Base-by-base conservation (phyloP, 2,888 invertebrate genomes). In the Diaphora mendica region DNA sequence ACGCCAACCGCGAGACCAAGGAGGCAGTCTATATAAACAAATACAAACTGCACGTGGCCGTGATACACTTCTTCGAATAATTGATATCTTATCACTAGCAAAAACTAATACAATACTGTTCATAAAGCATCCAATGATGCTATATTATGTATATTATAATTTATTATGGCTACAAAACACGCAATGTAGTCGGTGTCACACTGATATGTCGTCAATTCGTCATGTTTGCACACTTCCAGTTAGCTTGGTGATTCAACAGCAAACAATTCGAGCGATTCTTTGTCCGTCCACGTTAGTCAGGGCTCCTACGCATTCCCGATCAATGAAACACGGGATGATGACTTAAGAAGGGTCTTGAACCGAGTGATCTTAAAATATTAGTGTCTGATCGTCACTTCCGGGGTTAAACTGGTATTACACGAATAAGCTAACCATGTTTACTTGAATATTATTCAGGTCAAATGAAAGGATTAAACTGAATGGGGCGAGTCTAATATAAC, bases 271-370 rank as follows among this genome's bases (percentile, higher is more conserved):
- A 80, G 79, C 84, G 82, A 76, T 84, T 82, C 83, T 82, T 86
- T 86, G 82, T 80, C 77, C 76, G 68, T 75, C 75, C 72, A 81
- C 74, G 77, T 89, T 89, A 88, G 87, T 89, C 89, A 87, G 89
- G 85, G 81, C 78, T 87, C 86, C 81, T 71, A 80, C 82, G 83
- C 89, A 91, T 91, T 90, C 91, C 86, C 82, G 77, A 77, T 82
- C 80, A 82, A 83, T 90, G 90, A 90, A 79, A 77, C 87, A 86
- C 78, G 79, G 82, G 78, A 81, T 79, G 83, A 83, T 79, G 79
- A 80, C 78, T 81, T 81, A 80, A 73, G 59, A 70, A 70, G 70
- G 70, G 70, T 64, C 26, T 42, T 30, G 77, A 77, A 73, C 75
- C 70, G 73, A 72, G 79, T 85, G 77, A 75, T 78, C 75, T 42